Evolutionary conservation across 2,888 invertebrate species (phyloP), one percentile per base, ranked within the genome.

Genomic region (Agrotis ipsilon): DNA sequence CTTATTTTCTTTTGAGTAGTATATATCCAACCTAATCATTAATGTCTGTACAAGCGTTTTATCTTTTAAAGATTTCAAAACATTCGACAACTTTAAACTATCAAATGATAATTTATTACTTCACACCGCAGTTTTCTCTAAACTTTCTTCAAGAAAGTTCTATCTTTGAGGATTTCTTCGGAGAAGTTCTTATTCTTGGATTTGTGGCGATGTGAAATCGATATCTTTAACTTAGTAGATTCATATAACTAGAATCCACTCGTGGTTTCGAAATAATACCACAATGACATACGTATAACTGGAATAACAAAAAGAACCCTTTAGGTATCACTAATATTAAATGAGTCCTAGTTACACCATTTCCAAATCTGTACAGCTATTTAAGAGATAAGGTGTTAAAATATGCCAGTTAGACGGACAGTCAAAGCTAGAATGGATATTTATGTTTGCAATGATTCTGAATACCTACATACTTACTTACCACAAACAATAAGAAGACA

Each of bases 101-200:
- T 59, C 72, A 24, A 78, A 66, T 11, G 11, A 39, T 72, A 52
- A 78, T 72, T 72, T 66, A 78, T 72, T 54, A 62, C 39, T 62
- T 43, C 21, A 19, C 13, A 48, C 11, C 27, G 13, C 45, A 65
- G 48, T 60, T 78, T 58, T 46, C 54, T 48, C 6, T 9, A 5
- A 55, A 48, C 21, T 62, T 65, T 39, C 24, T 48, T 55, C n/a
- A 13, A 14, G 13, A 51, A 59, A 72, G 21, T 75, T 72, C n/a
- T 52, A 7, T 54, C 45, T 58, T 65, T 32, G 39, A 49, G 14
- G 21, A 21, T 14, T 49, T 48, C 5, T 58, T 54, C 13, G 2
- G 16, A 58, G 14, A 3, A 52, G 13, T 59, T 49, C 14, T 43
- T 55, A 78, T n/a, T 51, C 16, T 71, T 9, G 14, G 13, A 46